Percentiles rank a stretch among this genome's conserved stretches.
These are phyloP conservation scores for Nycticryphes semicollaris DNA, from an alignment of 2,113 vertebrate genomes.

Conservation along the genomic window DNA sequence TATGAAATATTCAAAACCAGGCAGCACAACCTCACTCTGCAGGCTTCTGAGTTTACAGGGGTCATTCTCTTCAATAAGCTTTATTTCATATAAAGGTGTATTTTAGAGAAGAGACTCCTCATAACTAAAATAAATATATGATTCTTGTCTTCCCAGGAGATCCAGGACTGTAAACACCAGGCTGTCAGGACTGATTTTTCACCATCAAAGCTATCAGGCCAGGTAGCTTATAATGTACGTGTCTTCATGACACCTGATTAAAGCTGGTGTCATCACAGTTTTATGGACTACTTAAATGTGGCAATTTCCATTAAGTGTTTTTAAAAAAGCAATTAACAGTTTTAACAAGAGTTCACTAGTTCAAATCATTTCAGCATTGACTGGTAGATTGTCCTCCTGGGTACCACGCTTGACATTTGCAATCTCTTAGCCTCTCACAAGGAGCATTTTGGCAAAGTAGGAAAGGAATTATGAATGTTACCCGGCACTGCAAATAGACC, in stretches of 20 bases:
- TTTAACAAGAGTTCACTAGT: slow-evolving; percentile 66
- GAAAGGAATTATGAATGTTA: neutral
- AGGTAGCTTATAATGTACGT: slow-evolving; percentile 27
- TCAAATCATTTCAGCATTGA: slow-evolving; percentile 64
- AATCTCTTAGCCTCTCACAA: slow-evolving; percentile 34
- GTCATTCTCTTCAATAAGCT: neutral
- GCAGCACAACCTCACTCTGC: neutral
- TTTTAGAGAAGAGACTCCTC: neutral
- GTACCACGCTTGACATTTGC: slow-evolving; percentile 56
- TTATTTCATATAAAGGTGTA: neutral
- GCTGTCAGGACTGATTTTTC: neutral
- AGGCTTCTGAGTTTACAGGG: neutral
- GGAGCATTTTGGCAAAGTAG: slow-evolving; percentile 7
- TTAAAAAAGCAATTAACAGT: slow-evolving; percentile 68
- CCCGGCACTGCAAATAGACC: neutral
- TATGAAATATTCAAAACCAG: neutral
- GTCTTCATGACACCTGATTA: slow-evolving; percentile 52
- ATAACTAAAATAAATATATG: slow-evolving; percentile 11
- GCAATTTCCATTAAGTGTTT: slow-evolving; percentile 65
- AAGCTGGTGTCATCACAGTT: slow-evolving; percentile 57
- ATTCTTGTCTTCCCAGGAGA: neutral
- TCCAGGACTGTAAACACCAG: neutral
- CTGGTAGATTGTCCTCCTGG: slow-evolving; percentile 58
- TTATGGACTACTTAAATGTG: slow-evolving; percentile 64
- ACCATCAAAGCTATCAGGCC: neutral